phyloP scores from a whole-genome alignment of 2,888 invertebrate species.

The Macrophya annulata region DNA sequence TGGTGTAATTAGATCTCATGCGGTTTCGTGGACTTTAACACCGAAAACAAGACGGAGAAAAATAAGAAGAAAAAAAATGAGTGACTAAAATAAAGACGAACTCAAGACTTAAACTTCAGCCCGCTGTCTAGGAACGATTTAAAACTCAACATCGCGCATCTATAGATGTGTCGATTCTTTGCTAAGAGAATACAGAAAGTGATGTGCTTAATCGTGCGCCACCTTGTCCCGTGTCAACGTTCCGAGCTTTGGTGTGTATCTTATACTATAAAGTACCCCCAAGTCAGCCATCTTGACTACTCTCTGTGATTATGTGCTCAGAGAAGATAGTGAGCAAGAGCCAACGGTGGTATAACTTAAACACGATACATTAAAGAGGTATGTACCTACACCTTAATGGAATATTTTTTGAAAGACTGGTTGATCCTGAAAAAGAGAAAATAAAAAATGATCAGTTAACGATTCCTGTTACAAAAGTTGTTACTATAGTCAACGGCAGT shows the following conservation, averaged over 20 bases:
- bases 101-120: not conserved
- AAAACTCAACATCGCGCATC: not conserved
- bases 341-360: not conserved
- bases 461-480: not conserved
- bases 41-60: not conserved
- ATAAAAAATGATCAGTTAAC: not conserved
- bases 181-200: not conserved
- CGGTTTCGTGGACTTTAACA: not conserved
- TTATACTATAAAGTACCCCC: not conserved
- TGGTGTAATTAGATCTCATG: not conserved
- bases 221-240: not conserved
- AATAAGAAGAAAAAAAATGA: not conserved
- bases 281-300: conserved; percentile 44
- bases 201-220: conserved; percentile 14
- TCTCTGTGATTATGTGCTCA: conserved; percentile 36
- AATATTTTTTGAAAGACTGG: not conserved
- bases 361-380: not conserved
- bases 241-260: not conserved
- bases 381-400: not conserved
- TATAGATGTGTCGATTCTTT: conserved; percentile 8
- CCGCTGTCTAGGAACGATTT: not conserved
- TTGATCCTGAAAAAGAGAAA: not conserved
- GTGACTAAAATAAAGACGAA: not conserved
- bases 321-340: not conserved
- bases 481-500: not conserved